Percentiles rank a stretch among this genome's conserved stretches.
Conservation (phyloP, 2,113 vertebrate species). For the Recurvirostra avosetta region DNA sequence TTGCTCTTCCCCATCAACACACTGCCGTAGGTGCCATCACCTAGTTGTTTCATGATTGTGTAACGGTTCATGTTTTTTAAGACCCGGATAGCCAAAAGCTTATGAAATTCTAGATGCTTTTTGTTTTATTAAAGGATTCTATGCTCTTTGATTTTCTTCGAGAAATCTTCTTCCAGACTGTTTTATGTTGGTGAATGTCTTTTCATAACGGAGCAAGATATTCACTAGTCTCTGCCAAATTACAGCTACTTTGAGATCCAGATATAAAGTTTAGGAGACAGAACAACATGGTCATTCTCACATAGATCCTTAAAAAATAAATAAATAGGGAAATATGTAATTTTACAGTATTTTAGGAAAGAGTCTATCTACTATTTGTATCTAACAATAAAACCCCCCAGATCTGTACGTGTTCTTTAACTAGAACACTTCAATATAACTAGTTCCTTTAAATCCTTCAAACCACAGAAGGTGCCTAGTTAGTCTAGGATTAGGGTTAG, state of each 20-base stretch:
- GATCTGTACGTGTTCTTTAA: not conserved
- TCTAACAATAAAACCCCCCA: not conserved
- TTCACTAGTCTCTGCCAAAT: not conserved
- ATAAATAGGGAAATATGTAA: not conserved
- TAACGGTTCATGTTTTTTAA: conserved; percentile 91
- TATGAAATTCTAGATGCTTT: not conserved
- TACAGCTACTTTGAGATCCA: conserved; percentile 10
- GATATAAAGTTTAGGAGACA: not conserved
- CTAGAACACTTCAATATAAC: not conserved
- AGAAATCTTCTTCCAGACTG: not conserved
- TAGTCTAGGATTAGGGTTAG: not conserved
- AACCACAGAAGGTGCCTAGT: not conserved
- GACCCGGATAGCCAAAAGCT: not conserved
- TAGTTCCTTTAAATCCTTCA: not conserved
- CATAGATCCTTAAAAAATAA: not conserved
- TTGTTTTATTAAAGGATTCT: not conserved
- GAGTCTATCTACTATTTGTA: not conserved
- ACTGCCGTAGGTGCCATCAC: conserved; percentile 95
- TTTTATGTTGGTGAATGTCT: not conserved
- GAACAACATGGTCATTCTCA: conserved; percentile 47
- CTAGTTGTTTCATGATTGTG: conserved; percentile 90
- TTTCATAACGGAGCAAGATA: conserved; percentile 25
- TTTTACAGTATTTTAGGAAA: not conserved
- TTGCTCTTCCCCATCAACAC: conserved; percentile 96
- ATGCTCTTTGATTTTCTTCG: not conserved